Evolutionary conservation across 2,888 invertebrate genomes (phyloP), one percentile per base, ranked within the genome.

Genomic region (Napeogenes sylphis): DNA sequence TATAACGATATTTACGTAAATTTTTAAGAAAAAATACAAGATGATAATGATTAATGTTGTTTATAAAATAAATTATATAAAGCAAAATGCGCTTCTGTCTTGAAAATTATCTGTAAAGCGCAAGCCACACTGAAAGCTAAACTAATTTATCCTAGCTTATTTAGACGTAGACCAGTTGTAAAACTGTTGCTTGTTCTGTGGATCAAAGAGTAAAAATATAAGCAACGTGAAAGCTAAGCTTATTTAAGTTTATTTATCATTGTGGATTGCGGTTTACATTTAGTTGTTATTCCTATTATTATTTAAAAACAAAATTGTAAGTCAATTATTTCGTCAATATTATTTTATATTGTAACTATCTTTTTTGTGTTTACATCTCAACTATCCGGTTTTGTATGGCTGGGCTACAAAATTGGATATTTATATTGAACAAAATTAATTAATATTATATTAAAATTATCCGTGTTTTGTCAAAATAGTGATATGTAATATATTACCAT

Each of bases 41-140:
- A 56, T 56, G 56, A 58, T 63, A 33, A 62, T 56, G 56, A 55
- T 66, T 55, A 58, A 66, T 61, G 55, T 65, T 63, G 51, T 59
- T 47, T 62, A 59, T 30, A 3, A 47, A 56, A 47, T 59, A 45
- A 54, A 60, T 2, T 35, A 5, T 56, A 53, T 61, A 58, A 68
- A 68, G 66, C 67, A 63, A 58, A 61, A 67, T 66, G 61, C 68
- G 68, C 68, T 69, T 69, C 47, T 56, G 57, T 53, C 4, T 21
- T 21, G 21, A 21, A 21, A 21, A 21, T 54, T 2, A 45, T 35
- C 4, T 42, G 10, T 12, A 42, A 42, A 12, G 42, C 42, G 42
- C 42, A 42, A 10, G 10, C 42, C 42, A 42, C 42, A 42, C 42
- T 35, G 35, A 6, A 6, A 42, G 10, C 42, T 42, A 42, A 42